Percentiles rank a stretch among this genome's conserved stretches.
phyloP scores from a whole-genome alignment of 1,140 invertebrate genomes.

The Ceratina japonica region DNA sequence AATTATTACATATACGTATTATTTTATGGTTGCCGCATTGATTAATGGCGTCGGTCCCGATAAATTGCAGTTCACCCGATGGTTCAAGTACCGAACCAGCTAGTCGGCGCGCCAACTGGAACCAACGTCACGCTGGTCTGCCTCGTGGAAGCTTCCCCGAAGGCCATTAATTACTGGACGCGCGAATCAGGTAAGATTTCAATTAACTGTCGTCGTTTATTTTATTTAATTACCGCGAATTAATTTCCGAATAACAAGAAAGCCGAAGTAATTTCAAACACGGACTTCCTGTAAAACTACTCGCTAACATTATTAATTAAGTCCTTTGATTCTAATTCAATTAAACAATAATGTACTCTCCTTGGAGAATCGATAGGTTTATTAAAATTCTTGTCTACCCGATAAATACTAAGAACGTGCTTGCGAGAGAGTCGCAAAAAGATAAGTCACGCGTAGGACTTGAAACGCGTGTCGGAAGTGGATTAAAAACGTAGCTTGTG shows the following conservation, averaged over 20 bases:
- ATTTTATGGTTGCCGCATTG: conserved; percentile 42
- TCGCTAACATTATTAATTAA: too few species aligned
- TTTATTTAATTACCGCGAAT: background rate
- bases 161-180: conserved; percentile 94
- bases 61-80: conserved; percentile 87
- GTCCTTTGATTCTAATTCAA: too few species aligned
- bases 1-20: conserved; percentile 47
- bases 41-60: conserved; percentile 56
- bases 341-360: too few species aligned
- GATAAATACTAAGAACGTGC: background rate
- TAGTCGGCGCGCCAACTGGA: conserved; percentile 89
- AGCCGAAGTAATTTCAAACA: too few species aligned
- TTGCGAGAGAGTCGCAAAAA: conserved; percentile 10
- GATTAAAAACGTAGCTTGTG: background rate
- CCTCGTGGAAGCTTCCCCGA: conserved; percentile 91
- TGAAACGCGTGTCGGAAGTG: too few species aligned
- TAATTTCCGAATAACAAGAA: background rate
- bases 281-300: too few species aligned
- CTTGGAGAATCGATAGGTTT: conserved; percentile 11
- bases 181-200: conserved; percentile 86
- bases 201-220: conserved; percentile 28
- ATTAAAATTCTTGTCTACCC: background rate
- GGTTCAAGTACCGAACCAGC: conserved; percentile 91
- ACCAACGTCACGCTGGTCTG: conserved; percentile 92
- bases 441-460: conserved; percentile 11